Evolutionary conservation across 2,888 invertebrate species (phyloP).

Genomic region (Pantelozetes paolii): DNA sequence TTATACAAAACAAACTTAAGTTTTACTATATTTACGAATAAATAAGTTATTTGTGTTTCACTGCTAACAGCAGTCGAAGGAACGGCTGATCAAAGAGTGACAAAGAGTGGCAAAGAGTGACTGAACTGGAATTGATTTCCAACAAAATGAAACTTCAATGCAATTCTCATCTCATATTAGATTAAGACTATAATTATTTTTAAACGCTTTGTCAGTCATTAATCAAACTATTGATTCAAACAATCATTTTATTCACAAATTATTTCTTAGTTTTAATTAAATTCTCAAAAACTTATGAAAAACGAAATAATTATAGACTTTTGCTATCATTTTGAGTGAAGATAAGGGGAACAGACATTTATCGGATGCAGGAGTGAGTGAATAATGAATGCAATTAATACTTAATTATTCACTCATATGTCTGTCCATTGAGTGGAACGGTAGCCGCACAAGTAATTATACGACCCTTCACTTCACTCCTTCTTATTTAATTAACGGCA

Average conservation of each 20-base stretch:
- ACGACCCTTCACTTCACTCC: no score
- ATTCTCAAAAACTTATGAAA: no score
- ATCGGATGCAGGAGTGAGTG: no score
- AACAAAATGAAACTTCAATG: conserved; percentile 3
- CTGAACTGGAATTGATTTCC: not conserved
- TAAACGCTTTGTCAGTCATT: not conserved
- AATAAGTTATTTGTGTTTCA: conserved; percentile 1
- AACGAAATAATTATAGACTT: no score
- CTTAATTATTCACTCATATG: no score
- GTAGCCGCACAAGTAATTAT: no score
- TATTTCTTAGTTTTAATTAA: not conserved
- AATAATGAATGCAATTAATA: no score
- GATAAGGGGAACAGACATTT: no score
- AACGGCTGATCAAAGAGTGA: not conserved
- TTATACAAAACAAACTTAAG: not conserved
- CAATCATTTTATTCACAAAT: not conserved
- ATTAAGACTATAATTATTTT: conserved; percentile 1
- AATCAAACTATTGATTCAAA: no score
- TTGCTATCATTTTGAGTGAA: no score
- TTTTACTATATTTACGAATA: conserved; percentile 22
- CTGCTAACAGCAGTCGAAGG: not conserved
- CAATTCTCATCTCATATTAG: not conserved
- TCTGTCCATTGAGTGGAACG: no score
- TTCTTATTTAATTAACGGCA: no score
- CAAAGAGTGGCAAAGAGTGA: not conserved